These are phyloP conservation scores for Pipa parva DNA, from an alignment of 2,113 vertebrate genomes.

Conservation along the genomic window DNA sequence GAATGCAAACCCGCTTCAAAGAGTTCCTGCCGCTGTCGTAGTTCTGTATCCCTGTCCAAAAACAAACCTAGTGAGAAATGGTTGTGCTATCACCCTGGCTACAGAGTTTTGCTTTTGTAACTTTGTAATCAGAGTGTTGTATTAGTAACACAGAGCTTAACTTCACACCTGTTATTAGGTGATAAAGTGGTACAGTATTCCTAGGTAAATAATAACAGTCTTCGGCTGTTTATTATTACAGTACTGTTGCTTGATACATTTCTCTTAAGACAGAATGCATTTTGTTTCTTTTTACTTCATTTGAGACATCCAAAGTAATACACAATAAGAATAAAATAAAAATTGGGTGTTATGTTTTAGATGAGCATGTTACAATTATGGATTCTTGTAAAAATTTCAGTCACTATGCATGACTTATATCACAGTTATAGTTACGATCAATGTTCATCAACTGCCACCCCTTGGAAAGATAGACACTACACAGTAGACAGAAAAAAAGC, in stretches of 20 bases:
- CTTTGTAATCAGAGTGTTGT: conserved; percentile 26
- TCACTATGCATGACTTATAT: not conserved
- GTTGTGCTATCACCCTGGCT: not conserved
- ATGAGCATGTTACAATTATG: too few species aligned
- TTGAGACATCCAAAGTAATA: too few species aligned
- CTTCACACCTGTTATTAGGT: conserved; percentile 49
- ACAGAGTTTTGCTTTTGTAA: not conserved
- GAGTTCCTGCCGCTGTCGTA: conserved; percentile 89
- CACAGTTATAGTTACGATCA: conserved; percentile 24
- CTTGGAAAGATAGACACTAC: conserved; percentile 57
- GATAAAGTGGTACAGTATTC: too few species aligned
- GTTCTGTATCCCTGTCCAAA: conserved; percentile 85
- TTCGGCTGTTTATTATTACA: too few species aligned
- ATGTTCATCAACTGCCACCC: conserved; percentile 48
- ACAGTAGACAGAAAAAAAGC: conserved; percentile 57
- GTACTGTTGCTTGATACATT: too few species aligned
- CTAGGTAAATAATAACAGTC: too few species aligned
- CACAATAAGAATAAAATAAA: too few species aligned
- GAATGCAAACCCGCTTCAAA: conserved; percentile 88
- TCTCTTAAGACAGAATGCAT: too few species aligned
- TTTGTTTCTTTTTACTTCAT: too few species aligned
- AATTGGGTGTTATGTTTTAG: too few species aligned
- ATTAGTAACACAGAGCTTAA: not conserved
- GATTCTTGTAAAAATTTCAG: too few species aligned
- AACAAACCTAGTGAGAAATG: conserved; percentile 10